A percentile compares a stretch with the other conserved stretches of the same genome.
Evolutionary conservation across 2,113 vertebrate species (phyloP).

Genomic region (Paraplagusia blochii): DNA sequence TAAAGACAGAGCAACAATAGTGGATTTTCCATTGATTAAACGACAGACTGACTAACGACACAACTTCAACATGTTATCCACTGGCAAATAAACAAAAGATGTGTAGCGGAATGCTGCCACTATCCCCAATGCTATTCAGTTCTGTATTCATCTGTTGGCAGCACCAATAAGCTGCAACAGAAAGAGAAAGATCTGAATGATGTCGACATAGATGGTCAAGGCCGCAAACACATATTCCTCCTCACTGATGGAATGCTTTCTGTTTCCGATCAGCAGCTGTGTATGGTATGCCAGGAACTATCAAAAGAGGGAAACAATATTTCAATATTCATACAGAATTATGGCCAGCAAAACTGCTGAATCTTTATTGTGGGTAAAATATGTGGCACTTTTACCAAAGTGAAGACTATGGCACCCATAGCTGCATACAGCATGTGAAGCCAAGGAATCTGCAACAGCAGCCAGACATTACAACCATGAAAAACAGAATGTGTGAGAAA

Average conservation of each 20-base stretch:
- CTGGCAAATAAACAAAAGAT: conserved; percentile 6
- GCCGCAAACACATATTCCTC: conserved; percentile 93
- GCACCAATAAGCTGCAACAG: conserved; percentile 87
- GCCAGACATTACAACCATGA: fast-evolving
- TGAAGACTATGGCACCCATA: conserved; percentile 87
- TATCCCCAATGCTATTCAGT: not conserved
- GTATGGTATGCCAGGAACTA: conserved; percentile 97
- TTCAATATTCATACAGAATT: not conserved
- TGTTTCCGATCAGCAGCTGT: conserved; percentile 91
- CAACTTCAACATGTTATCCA: too few relatives aligned
- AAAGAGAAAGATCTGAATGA: conserved; percentile 92
- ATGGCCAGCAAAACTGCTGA: too few relatives aligned
- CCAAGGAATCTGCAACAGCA: conserved; percentile 80
- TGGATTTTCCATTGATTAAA: too few relatives aligned
- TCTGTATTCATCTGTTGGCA: conserved; percentile 48
- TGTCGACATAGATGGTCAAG: conserved; percentile 90
- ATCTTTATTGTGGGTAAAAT: not conserved
- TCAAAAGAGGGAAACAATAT: conserved; percentile 10
- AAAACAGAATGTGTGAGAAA: not conserved
- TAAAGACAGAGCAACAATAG: too few relatives aligned
- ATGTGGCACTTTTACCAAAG: conserved; percentile 81
- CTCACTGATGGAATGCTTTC: conserved; percentile 86
- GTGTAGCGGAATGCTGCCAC: too few relatives aligned
- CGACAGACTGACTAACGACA: too few relatives aligned
- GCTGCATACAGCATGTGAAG: conserved; percentile 96